These are phyloP conservation scores for Tragelaphus imberbis DNA, from an alignment of 2,113 vertebrate species.

Conservation along the genomic window DNA sequence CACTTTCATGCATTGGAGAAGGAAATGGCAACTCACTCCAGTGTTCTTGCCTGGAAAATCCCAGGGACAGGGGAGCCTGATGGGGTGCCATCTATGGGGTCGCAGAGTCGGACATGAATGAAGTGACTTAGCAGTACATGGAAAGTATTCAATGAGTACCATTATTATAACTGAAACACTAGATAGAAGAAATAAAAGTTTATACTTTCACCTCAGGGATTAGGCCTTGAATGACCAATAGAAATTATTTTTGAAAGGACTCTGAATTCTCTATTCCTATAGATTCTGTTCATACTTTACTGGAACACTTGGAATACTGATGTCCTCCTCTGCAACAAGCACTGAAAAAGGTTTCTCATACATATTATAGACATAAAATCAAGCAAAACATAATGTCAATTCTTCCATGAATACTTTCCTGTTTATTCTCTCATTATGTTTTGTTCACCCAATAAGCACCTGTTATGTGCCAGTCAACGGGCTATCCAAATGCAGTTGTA, in stretches of 20 bases:
- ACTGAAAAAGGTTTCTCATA: background rate
- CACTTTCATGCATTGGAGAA: too few species aligned
- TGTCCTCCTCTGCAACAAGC: background rate
- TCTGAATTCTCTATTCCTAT: background rate
- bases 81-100: too few species aligned
- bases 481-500: background rate
- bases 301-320: background rate
- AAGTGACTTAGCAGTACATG: too few species aligned
- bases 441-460: background rate
- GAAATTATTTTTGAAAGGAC: background rate
- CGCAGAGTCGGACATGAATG: too few species aligned
- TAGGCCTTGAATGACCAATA: background rate
- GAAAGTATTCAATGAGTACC: background rate
- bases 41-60: too few species aligned
- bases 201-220: background rate
- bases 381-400: background rate
- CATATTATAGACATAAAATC: background rate
- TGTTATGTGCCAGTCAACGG: background rate
- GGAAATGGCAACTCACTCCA: too few species aligned
- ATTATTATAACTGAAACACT: background rate
- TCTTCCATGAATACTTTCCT: background rate
- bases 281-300: background rate
- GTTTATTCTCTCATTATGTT: background rate
- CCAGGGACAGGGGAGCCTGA: too few species aligned
- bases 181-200: background rate